phyloP scores from a whole-genome alignment of 2,113 vertebrate genomes.

The Podiceps cristatus region DNA sequence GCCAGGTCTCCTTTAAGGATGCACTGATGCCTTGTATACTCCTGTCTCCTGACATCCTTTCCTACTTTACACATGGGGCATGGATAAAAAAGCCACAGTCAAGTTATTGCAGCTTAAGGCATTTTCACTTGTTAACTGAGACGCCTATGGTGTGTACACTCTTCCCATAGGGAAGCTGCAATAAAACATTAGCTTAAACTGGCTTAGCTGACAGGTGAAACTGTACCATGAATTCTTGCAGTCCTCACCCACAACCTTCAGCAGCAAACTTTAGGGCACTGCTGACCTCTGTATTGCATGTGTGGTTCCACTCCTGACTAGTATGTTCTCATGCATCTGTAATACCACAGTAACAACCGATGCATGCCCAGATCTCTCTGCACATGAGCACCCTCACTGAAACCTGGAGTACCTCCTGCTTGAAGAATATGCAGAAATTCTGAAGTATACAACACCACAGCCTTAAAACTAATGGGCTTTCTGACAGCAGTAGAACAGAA shows the following conservation, averaged over 20 bases:
- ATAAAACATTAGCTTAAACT: not conserved
- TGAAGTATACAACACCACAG: fast-evolving
- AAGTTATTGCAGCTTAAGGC: not conserved
- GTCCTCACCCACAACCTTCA: not conserved
- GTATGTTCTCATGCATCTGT: not conserved
- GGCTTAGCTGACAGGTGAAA: not conserved
- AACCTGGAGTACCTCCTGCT: not conserved
- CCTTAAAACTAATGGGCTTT: not conserved
- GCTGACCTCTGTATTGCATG: not conserved
- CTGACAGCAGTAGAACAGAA: not conserved
- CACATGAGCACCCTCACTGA: not conserved
- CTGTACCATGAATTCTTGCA: not conserved
- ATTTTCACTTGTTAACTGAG: not conserved
- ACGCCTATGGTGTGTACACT: not conserved
- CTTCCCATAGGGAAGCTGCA: not conserved
- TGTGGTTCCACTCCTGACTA: not conserved
- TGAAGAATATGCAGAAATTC: not conserved
- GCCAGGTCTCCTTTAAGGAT: not conserved
- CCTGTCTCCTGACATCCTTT: not conserved
- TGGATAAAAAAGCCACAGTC: not conserved
- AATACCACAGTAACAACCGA: not conserved
- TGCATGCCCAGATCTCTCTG: not conserved
- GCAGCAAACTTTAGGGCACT: not conserved
- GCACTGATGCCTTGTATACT: not conserved
- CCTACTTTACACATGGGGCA: not conserved